phyloP scores from a whole-genome alignment of 2,113 vertebrate genomes.

The Acrocephalus arundinaceus region DNA sequence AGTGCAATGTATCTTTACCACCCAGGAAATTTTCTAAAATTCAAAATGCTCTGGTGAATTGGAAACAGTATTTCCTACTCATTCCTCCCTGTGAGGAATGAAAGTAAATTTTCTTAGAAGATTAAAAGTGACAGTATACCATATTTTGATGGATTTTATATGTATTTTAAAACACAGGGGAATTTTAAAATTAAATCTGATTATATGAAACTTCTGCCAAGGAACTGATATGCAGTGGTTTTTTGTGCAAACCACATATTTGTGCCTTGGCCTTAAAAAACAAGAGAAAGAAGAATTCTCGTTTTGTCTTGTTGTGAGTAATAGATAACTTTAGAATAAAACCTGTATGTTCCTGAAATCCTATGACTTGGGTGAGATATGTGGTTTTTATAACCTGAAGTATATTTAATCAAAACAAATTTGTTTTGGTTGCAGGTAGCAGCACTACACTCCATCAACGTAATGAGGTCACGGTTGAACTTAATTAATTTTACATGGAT shows the following conservation, averaged over 20 bases:
- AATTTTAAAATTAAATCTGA: not conserved
- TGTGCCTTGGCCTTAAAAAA: not conserved
- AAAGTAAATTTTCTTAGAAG: not conserved
- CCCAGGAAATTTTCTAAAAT: not conserved
- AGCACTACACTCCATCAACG: conserved; percentile 53
- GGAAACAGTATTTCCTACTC: not conserved
- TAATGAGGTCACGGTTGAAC: conserved; percentile 57
- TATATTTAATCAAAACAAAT: conserved; percentile 49
- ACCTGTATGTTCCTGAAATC: not conserved
- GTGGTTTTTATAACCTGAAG: conserved; percentile 22
- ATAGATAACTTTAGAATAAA: not conserved
- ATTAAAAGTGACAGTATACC: not conserved
- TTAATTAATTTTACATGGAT: conserved; percentile 63
- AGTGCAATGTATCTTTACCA: not conserved
- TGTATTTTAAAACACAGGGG: not conserved
- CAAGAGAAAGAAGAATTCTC: not conserved
- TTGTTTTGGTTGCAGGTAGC: conserved; percentile 63
- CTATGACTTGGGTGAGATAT: not conserved
- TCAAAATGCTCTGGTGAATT: not conserved
- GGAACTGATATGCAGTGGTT: not conserved
- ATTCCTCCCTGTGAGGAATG: not conserved
- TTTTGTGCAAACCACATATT: not conserved
- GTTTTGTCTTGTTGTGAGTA: not conserved
- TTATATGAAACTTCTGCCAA: not conserved
- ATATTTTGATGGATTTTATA: not conserved